These are phyloP conservation scores for Decapterus maruadsi DNA, from an alignment of 2,797 vertebrate genomes.

Conservation along the genomic window DNA sequence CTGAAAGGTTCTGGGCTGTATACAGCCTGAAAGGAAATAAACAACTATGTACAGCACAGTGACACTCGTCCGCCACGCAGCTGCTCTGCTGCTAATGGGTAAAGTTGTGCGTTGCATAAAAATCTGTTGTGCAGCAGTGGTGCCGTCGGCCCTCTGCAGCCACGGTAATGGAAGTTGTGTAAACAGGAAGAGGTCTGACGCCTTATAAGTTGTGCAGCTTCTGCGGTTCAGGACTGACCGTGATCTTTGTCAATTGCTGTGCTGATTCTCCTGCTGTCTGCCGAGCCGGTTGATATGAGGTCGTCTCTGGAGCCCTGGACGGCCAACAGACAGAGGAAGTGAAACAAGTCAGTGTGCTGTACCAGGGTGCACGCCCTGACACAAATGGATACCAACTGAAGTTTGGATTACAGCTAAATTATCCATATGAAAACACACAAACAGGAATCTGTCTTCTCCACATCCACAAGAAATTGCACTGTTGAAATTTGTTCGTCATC, in stretches of 20 bases:
- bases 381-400: not conserved
- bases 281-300: constrained; percentile 83
- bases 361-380: not conserved
- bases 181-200: constrained; percentile 57
- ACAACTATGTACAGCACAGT: not conserved
- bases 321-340: constrained; percentile 23
- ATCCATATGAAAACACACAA: not conserved
- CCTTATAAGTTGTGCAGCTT: not conserved
- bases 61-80: constrained; percentile 10
- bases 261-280: constrained; percentile 89
- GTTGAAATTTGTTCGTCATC: too few species aligned
- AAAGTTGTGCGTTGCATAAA: not conserved
- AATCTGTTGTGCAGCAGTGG: not conserved
- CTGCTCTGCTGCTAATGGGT: constrained; percentile 46
- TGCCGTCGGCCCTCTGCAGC: not conserved
- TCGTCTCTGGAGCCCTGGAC: constrained; percentile 92
- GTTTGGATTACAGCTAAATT: not conserved
- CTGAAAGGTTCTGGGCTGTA: not conserved
- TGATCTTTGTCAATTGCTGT: constrained; percentile 89
- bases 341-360: not conserved
- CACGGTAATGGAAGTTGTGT: constrained; percentile 17
- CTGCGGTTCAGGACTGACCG: constrained; percentile 76
- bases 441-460: too few species aligned
- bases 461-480: too few species aligned
- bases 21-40: not conserved